Percentiles rank a stretch among this genome's conserved stretches.
Conservation (phyloP, 2,797 vertebrate species). For the Megaceryle alcyon region DNA sequence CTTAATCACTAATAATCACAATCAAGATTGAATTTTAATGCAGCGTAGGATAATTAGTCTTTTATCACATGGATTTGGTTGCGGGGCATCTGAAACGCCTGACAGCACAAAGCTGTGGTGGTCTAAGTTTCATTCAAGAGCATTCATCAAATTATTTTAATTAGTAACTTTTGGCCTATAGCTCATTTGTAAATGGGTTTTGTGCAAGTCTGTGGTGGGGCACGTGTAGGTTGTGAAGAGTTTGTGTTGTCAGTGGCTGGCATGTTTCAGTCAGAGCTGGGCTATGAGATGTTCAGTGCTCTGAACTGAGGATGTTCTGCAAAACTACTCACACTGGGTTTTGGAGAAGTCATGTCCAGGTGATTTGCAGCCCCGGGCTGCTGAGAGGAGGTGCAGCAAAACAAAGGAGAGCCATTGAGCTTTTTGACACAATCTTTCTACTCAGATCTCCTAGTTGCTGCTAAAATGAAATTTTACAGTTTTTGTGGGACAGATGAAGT, state of each 20-base stretch:
- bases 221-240: neutral
- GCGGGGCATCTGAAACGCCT: neutral
- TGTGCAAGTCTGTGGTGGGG: neutral
- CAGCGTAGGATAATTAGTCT: neutral
- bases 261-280: neutral
- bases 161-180: neutral
- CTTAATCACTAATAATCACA: slow-evolving; percentile 39
- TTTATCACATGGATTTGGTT: neutral
- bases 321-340: neutral
- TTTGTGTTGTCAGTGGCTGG: neutral
- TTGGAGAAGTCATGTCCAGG: neutral
- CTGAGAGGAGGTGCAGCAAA: neutral
- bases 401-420: neutral
- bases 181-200: neutral
- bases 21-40: slow-evolving; percentile 24
- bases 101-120: neutral
- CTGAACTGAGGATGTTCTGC: neutral
- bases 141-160: neutral
- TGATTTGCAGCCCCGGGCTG: neutral
- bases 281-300: neutral
- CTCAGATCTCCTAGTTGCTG: neutral
- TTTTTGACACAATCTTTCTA: neutral
- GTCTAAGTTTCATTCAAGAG: neutral
- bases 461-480: slow-evolving; percentile 17
- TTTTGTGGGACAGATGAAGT: slow-evolving; percentile 34